These are phyloP conservation scores for Tipula lateralis DNA, from an alignment of 2,888 invertebrate genomes.

Conservation along the genomic window DNA sequence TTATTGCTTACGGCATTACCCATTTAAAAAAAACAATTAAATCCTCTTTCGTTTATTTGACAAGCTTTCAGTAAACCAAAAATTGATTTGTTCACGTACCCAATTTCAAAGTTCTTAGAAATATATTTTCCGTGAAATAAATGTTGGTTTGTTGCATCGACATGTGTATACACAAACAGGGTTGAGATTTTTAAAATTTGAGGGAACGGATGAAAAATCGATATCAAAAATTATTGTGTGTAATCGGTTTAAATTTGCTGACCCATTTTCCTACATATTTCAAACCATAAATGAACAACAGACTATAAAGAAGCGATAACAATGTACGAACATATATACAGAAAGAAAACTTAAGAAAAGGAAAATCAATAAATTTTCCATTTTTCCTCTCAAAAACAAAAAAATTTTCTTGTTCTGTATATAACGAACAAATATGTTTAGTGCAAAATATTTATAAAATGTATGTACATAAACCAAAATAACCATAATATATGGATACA, in stretches of 20 bases:
- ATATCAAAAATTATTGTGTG: not conserved
- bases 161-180: no score
- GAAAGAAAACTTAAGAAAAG: not conserved
- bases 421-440: not conserved
- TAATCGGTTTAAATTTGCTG: not conserved
- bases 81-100: no score
- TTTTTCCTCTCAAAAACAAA: not conserved
- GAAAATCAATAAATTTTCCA: conserved; percentile 3
- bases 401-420: not conserved
- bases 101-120: no score
- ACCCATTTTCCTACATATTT: not conserved
- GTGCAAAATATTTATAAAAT: not conserved
- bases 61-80: no score
- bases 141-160: no score
- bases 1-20: no score
- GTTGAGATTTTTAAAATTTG: not conserved
- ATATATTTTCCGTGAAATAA: no score
- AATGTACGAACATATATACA: not conserved
- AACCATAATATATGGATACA: not conserved
- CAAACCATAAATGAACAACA: not conserved
- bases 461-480: not conserved
- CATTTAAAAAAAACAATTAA: no score
- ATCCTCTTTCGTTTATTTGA: no score
- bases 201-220: not conserved
- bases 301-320: not conserved